Conservation (phyloP, 2,888 invertebrate genomes). For the Mimumesa dahlbomi region DNA sequence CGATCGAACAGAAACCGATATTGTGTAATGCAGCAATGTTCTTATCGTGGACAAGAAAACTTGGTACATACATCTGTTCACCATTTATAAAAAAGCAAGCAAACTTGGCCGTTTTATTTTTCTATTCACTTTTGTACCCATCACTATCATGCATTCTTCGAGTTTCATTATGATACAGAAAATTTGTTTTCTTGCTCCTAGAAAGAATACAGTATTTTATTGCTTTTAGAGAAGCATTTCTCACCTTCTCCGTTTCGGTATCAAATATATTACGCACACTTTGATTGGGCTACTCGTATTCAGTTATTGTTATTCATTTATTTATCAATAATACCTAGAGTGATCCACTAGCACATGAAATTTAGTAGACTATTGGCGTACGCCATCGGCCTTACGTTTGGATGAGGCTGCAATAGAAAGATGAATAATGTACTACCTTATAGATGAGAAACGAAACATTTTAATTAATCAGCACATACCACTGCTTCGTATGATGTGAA, state of each 20-base stretch:
- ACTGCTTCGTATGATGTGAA: slow-evolving; percentile 97
- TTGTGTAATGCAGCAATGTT: slow-evolving; percentile 23
- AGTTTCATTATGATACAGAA: slow-evolving; percentile 61
- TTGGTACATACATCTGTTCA: slow-evolving; percentile 33
- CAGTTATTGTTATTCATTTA: slow-evolving; percentile 65
- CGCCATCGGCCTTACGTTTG: slow-evolving; percentile 98
- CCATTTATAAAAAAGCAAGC: slow-evolving; percentile 50
- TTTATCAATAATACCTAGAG: slow-evolving; percentile 66
- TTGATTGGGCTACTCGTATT: slow-evolving; percentile 75
- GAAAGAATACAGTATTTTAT: slow-evolving; percentile 68
- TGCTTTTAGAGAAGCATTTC: slow-evolving; percentile 63
- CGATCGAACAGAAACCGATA: slow-evolving; percentile 39
- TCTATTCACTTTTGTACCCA: slow-evolving; percentile 60
- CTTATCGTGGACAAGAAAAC: slow-evolving; percentile 50
- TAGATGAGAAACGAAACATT: slow-evolving; percentile 9
- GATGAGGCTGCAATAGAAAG: slow-evolving; percentile 89
- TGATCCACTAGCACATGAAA: slow-evolving; percentile 85
- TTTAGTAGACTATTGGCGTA: slow-evolving; percentile 94
- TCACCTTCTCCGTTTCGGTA: slow-evolving; percentile 69
- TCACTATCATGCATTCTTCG: slow-evolving; percentile 60
- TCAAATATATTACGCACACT: slow-evolving; percentile 77
- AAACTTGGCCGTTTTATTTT: too few species aligned
- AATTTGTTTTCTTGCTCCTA: slow-evolving; percentile 64
- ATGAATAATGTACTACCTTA: too few species aligned
- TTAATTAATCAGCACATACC: slow-evolving; percentile 83